These are phyloP conservation scores for Bombyx mandarina DNA, from an alignment of 1,140 invertebrate species.

Conservation along the genomic window DNA sequence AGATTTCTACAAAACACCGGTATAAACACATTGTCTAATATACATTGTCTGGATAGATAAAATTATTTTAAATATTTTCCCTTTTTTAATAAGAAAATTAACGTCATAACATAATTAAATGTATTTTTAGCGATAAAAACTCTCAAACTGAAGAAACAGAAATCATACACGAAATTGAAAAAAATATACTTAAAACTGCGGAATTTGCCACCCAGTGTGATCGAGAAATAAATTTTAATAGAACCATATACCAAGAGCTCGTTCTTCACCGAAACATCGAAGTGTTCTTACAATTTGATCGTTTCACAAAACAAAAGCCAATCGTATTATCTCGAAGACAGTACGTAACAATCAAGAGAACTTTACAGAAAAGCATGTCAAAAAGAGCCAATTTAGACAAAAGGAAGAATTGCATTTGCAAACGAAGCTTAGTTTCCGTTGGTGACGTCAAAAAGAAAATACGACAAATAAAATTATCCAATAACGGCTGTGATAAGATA, in stretches of 20 bases:
- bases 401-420: constrained; percentile 14
- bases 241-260: constrained; percentile 15
- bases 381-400: constrained; percentile 19
- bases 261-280: constrained; percentile 38
- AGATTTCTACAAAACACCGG: constrained; percentile 13
- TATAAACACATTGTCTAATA: constrained; percentile 7
- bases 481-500: not conserved
- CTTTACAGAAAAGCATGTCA: constrained; percentile 26
- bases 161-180: not conserved
- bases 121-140: constrained; percentile 4
- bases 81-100: not conserved
- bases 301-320: constrained; percentile 32
- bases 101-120: not conserved
- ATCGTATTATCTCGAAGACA: constrained; percentile 40
- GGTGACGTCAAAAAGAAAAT: constrained; percentile 25
- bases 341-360: constrained; percentile 49
- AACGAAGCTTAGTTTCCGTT: constrained; percentile 24
- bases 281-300: constrained; percentile 33
- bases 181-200: not conserved
- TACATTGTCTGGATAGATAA: not conserved
- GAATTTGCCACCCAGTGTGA: not conserved
- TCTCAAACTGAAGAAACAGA: not conserved
- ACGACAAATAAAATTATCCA: not conserved
- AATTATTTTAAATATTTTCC: constrained; percentile 2
- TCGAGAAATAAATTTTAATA: constrained; percentile 3